phyloP scores from a whole-genome alignment of 1,140 invertebrate species.

The Teleogryllus occipitalis region DNA sequence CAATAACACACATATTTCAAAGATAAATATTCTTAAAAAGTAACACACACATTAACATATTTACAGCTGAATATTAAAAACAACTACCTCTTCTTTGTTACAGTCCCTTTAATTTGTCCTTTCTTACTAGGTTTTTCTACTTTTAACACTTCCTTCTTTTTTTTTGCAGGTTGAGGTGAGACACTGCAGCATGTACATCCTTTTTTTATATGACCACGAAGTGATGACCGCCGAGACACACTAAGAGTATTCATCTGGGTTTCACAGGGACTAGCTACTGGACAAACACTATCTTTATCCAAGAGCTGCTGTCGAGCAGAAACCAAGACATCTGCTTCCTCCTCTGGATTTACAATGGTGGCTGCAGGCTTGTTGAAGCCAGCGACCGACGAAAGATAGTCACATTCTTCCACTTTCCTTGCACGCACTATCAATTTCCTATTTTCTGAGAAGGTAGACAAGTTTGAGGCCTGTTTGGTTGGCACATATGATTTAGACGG shows the following conservation, averaged over 20 bases:
- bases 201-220: constrained; percentile 21
- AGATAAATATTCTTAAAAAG: constrained; percentile 12
- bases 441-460: background rate
- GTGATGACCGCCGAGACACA: constrained; percentile 16
- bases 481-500: background rate
- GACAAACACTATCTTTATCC: background rate
- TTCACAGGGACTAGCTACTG: constrained; percentile 7
- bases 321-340: background rate
- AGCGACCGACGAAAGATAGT: background rate
- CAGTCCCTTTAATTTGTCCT: constrained; percentile 8
- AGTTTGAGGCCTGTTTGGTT: background rate
- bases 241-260: constrained; percentile 13
- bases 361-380: background rate
- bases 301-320: background rate
- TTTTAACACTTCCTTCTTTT: constrained; percentile 19
- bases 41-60: constrained; percentile 7
- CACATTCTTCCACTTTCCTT: constrained; percentile 10
- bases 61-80: constrained; percentile 12
- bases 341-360: background rate
- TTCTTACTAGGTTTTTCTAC: constrained; percentile 21
- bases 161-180: constrained; percentile 19
- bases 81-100: constrained; percentile 22
- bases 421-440: background rate
- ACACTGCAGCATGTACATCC: constrained; percentile 22
- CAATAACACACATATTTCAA: constrained; percentile 17